phyloP scores from a whole-genome alignment of 1,140 invertebrate species.

The Lasioglossum albipes region DNA sequence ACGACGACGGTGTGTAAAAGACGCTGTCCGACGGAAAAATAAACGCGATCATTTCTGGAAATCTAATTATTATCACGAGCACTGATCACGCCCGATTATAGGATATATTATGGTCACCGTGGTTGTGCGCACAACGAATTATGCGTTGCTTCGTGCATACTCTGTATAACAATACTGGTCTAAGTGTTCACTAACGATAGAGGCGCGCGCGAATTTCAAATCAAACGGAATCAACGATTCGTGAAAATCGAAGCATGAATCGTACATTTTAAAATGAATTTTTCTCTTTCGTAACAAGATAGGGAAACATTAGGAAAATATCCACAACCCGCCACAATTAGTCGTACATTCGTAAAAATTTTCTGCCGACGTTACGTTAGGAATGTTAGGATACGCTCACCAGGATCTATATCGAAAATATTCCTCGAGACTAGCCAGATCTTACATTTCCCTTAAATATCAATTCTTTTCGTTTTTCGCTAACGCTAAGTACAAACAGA shows the following conservation, averaged over 20 bases:
- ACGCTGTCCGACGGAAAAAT: slow-evolving; percentile 37
- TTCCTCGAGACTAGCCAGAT: not conserved
- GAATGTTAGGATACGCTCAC: not conserved
- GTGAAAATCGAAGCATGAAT: slow-evolving; percentile 24
- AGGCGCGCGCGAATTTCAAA: not conserved
- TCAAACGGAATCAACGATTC: slow-evolving; percentile 2
- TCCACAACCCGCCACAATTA: slow-evolving; percentile 28
- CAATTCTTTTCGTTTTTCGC: not conserved
- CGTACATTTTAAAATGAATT: slow-evolving; percentile 45
- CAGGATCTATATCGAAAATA: not conserved
- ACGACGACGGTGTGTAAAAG: slow-evolving; percentile 29
- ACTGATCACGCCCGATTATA: slow-evolving; percentile 20
- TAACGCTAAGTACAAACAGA: slow-evolving; percentile 30
- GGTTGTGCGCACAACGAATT: slow-evolving; percentile 43
- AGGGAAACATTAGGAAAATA: slow-evolving; percentile 61
- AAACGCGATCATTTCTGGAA: slow-evolving; percentile 47
- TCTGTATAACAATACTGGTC: slow-evolving; percentile 39
- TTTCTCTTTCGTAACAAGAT: slow-evolving; percentile 29
- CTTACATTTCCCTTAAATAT: slow-evolving; percentile 30
- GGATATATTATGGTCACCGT: slow-evolving; percentile 25
- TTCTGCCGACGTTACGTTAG: not conserved
- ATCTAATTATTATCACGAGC: slow-evolving; percentile 46
- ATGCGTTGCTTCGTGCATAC: slow-evolving; percentile 25
- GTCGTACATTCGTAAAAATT: not conserved
- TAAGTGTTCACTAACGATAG: slow-evolving; percentile 1